Evolutionary conservation across 2,113 vertebrate species (phyloP).

Genomic region (Rhabdomys dilectus): DNA sequence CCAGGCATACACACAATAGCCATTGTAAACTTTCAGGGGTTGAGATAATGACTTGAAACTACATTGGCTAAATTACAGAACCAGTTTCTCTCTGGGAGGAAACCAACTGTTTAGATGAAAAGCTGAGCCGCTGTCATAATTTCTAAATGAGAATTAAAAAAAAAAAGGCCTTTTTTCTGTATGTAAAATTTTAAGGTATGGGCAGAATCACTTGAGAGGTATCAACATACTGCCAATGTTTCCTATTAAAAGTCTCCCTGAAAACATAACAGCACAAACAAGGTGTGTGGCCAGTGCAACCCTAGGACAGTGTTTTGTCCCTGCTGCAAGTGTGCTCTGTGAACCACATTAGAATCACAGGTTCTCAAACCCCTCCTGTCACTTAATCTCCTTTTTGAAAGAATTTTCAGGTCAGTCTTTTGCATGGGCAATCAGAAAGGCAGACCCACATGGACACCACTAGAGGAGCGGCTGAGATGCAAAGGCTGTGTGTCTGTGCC

Average conservation of each 20-base stretch:
- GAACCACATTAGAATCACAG: not conserved
- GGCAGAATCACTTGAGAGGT: not conserved
- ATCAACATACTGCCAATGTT: not conserved
- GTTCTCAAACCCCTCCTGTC: not conserved
- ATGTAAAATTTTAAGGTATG: slow-evolving; percentile 23
- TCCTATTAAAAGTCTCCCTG: not conserved
- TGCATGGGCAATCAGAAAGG: not conserved
- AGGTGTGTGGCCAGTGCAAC: not conserved
- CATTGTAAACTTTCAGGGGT: not conserved
- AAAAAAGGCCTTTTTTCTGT: not conserved
- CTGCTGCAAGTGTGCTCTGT: not conserved
- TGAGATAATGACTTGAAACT: not conserved
- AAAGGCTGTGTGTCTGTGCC: not conserved
- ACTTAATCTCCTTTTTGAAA: not conserved
- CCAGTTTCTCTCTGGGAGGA: not conserved
- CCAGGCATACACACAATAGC: not conserved
- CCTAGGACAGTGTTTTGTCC: not conserved
- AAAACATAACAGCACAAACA: not conserved
- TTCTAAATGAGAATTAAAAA: not conserved
- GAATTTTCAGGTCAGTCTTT: not conserved
- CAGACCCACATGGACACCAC: not conserved
- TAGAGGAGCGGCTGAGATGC: not conserved
- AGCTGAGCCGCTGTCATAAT: not conserved
- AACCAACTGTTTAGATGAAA: slow-evolving; percentile 4
- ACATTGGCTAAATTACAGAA: not conserved